Base-by-base conservation (phyloP, 2,113 vertebrate genomes). In the Lethenteron reissneri region DNA sequence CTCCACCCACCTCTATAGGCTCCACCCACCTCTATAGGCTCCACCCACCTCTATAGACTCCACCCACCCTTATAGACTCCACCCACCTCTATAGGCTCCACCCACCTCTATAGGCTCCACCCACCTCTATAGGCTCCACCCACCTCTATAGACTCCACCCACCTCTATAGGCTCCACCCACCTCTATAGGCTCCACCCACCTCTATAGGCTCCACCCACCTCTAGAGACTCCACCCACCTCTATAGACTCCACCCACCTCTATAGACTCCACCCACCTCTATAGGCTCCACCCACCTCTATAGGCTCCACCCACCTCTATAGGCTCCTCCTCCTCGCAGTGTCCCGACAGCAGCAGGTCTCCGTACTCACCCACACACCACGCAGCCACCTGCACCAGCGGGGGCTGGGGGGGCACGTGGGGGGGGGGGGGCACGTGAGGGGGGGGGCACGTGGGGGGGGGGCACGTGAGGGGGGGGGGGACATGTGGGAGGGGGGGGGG, bases 351-450 rank as follows among this genome's bases (percentile, higher is more conserved):
- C 64, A 99, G 81, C 75, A 99, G 84, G 80, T 99, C 94, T 74
- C 94, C 94, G 74, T 99, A 99, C 77, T 99, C 94, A 76, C 94
- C 92, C 84, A 92, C 94, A 81, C 94, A 99, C 94, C 94, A 99
- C n/a, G 92, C 90, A 4, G 86, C 84, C 75, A 96, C 94, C 80
- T 99, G 94, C 58, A 97, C 92, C 75, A 99, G 78, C 56, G 94
- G 89, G 81, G 97, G 94, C 94, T 99, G 76, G 76, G 25, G 25
- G 25, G 25, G 25, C 21, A 21, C 21, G 3, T 21, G 21, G 21
- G 21, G 21, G 2, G 21, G 21, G 21, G 21, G 21, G 21, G 25
- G 5, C 25, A 41, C 25, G 25, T 41, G 25, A 3, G 25, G 5
- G 25, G 25, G 25, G 25, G 21, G 25, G 5, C 25, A 41, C 25